Base-by-base conservation (phyloP, 2,113 vertebrate species). In the Brachypteracias leptosomus region DNA sequence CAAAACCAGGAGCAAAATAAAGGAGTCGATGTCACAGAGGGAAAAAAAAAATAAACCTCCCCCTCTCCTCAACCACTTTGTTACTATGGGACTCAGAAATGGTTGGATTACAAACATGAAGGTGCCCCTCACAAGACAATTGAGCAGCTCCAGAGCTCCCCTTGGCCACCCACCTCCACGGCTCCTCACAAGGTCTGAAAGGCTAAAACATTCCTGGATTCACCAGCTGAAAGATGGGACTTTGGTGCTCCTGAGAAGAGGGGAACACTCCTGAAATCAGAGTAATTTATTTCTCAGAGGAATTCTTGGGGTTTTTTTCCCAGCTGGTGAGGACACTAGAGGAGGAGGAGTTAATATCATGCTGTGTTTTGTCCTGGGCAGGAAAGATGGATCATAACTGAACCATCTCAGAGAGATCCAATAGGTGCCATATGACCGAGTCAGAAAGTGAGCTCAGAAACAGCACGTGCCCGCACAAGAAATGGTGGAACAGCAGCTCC, bases 61-160 rank as follows among this genome's bases (percentile, higher is more conserved):
- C 62, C 89, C 85, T 94, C 78, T 79, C 13, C 91, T 93, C 95
- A 95, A 93, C 91, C 94, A 88, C 94, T 97, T 93, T 67, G 89
- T 91, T 90, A 83, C 93, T 91, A 88, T 70, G 85, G 93, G 94
- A 91, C 81, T 93, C 85, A 93, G 85, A 73, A 91, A 88, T 73
- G 93, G 91, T 88, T 91, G 89, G 63, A 90, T 93, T 76, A 76
- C 24, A 72, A 87, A 66, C 84, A 85, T 14, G 12, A 76, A 90
- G 93, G 91, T 96, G 88, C 85, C 93, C 88, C 93, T 95, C 91
- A 91, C 76, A 74, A 92, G 83, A 95, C 87, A 94, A 92, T 94
- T 62, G 88, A 91, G 83, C 86, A 93, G 94, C 86, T 95, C 85
- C 92, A 85, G 90, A 3, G 80, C 54, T 88, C 84, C 80, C 54